phyloP scores from a whole-genome alignment of 2,113 vertebrate genomes.

The Gambusia holbrooki region DNA sequence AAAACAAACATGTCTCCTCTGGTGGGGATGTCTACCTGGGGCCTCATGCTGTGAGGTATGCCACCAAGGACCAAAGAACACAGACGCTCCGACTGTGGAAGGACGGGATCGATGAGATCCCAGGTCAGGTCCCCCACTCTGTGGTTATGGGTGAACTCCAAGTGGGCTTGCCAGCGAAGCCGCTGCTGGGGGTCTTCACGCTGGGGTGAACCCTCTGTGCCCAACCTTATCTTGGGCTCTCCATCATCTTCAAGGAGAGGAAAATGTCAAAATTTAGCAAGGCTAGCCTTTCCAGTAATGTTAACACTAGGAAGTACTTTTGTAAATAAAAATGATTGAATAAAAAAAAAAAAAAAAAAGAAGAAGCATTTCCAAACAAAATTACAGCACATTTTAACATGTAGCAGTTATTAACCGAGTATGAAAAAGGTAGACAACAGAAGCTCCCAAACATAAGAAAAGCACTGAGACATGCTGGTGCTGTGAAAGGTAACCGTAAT shows the following conservation, averaged over 20 bases:
- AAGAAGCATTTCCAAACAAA: neutral
- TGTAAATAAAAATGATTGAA: neutral
- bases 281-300: neutral
- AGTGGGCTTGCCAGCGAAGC: constrained; percentile 96
- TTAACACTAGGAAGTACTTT: neutral
- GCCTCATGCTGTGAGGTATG: constrained; percentile 97
- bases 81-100: constrained; percentile 91
- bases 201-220: constrained; percentile 77
- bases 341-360: neutral
- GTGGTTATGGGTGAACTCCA: constrained; percentile 99
- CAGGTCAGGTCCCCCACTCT: constrained; percentile 96
- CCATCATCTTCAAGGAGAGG: constrained; percentile 73
- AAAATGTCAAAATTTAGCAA: neutral
- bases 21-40: constrained; percentile 84
- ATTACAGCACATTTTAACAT: neutral
- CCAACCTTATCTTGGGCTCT: constrained; percentile 78
- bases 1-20: neutral
- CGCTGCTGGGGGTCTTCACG: constrained; percentile 93
- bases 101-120: constrained; percentile 91
- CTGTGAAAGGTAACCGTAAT: too few relatives aligned
- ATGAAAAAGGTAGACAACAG: neutral
- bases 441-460: neutral
- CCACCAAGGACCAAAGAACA: constrained; percentile 89
- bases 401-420: too few relatives aligned
- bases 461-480: too few relatives aligned